Evolutionary conservation across 2,888 invertebrate genomes (phyloP).

Genomic region (Ophioninae sp.): DNA sequence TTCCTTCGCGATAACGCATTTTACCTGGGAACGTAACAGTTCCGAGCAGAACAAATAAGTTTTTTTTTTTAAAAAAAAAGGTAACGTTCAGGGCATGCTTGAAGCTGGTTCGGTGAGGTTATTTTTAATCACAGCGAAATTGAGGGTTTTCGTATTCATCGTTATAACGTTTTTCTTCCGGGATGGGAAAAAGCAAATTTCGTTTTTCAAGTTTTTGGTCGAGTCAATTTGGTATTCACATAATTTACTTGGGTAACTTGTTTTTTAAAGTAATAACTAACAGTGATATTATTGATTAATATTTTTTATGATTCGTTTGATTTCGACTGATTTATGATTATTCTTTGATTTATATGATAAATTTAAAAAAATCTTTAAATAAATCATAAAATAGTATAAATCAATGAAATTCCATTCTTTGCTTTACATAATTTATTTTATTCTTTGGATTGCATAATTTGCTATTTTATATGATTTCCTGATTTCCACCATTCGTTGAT

Average conservation of each 20-base stretch:
- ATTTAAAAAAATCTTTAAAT: neutral
- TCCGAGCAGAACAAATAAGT: slow-evolving; percentile 7
- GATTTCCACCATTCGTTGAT: too few species aligned
- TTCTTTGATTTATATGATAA: neutral
- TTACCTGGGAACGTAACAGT: slow-evolving; percentile 1
- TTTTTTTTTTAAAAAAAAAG: neutral
- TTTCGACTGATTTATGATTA: neutral
- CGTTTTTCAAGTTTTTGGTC: neutral
- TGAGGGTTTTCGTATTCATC: neutral
- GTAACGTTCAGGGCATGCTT: too few species aligned
- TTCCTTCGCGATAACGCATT: slow-evolving; percentile 26
- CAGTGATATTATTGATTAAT: neutral
- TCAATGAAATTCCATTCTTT: neutral
- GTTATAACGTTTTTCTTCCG: neutral
- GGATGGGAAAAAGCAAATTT: neutral
- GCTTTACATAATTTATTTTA: too few species aligned
- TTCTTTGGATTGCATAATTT: too few species aligned
- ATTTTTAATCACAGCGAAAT: neutral
- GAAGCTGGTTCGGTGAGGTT: neutral
- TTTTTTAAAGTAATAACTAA: neutral
- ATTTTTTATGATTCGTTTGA: neutral
- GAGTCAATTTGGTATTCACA: neutral
- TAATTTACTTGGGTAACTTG: neutral
- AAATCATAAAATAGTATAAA: too few species aligned
- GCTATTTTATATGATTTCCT: too few species aligned